A percentile compares a stretch with the other conserved stretches of the same genome.
Evolutionary conservation across 2,888 invertebrate genomes (phyloP).

Genomic region (Eucriotettix oculatus): DNA sequence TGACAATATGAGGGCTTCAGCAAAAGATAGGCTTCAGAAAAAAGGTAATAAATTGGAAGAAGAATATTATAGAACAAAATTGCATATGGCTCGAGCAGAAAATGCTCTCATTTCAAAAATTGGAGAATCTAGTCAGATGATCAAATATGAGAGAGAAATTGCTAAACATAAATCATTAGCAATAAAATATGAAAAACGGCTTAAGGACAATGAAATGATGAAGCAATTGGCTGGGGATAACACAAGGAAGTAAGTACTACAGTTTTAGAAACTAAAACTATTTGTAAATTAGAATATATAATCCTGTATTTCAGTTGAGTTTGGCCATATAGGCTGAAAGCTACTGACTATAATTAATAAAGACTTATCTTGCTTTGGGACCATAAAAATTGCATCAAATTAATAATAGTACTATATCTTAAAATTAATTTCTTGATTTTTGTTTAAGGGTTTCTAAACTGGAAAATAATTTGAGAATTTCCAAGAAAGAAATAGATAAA

Average conservation of each 20-base stretch:
- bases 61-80: constrained; percentile 39
- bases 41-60: constrained; percentile 41
- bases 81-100: constrained; percentile 35
- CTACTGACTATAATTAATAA: too few relatives aligned
- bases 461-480: constrained; percentile 53
- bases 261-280: background rate
- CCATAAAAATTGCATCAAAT: too few relatives aligned
- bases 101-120: constrained; percentile 21
- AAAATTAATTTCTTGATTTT: background rate
- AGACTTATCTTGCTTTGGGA: too few relatives aligned
- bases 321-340: too few relatives aligned
- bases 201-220: constrained; percentile 34
- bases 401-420: too few relatives aligned
- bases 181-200: constrained; percentile 30
- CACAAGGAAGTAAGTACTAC: constrained; percentile 31
- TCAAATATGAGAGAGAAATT: constrained; percentile 25
- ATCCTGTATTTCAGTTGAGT: too few relatives aligned
- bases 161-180: constrained; percentile 28
- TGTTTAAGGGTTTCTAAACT: constrained; percentile 39
- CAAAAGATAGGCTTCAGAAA: constrained; percentile 42
- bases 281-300: background rate
- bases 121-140: constrained; percentile 19
- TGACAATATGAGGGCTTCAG: constrained; percentile 36
- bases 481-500: constrained; percentile 59
- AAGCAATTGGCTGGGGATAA: constrained; percentile 43